Evolutionary conservation across 2,113 vertebrate species (phyloP).

Genomic region (Pangasianodon gigas): DNA sequence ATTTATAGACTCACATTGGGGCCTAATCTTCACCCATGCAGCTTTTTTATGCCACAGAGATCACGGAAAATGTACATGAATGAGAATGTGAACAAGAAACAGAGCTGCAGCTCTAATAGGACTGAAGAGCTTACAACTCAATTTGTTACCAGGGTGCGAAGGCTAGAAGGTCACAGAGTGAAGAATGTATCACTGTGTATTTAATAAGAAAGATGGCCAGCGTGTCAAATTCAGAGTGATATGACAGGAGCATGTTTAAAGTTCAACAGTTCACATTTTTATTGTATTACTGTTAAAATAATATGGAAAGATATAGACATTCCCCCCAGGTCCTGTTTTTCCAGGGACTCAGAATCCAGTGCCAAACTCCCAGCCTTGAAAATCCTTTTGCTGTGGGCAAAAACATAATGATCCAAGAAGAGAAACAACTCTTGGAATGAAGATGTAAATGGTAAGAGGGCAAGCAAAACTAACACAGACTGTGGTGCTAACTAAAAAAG

Average conservation of each 20-base stretch:
- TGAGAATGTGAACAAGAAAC: neutral
- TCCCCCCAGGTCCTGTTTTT: neutral
- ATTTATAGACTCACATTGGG: neutral
- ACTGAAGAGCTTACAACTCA: neutral
- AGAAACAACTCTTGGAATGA: neutral
- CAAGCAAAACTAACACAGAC: neutral
- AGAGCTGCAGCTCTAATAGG: neutral
- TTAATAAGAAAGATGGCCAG: slow-evolving; percentile 36
- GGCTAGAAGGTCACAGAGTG: slow-evolving; percentile 12
- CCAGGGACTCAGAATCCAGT: neutral
- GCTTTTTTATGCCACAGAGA: neutral
- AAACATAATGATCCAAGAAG: neutral
- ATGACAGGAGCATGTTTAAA: neutral
- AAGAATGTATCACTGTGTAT: slow-evolving; percentile 41
- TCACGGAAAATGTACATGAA: no score
- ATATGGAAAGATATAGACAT: neutral
- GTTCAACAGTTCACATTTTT: neutral
- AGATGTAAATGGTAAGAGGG: neutral
- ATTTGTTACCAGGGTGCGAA: slow-evolving; percentile 3
- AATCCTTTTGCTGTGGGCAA: neutral
- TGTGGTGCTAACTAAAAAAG: neutral
- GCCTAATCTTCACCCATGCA: neutral
- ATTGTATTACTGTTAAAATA: neutral
- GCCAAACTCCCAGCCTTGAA: neutral
- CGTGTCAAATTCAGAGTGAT: neutral